Evolutionary conservation across 1,140 invertebrate species (phyloP).

Genomic region (Zophobas morio): DNA sequence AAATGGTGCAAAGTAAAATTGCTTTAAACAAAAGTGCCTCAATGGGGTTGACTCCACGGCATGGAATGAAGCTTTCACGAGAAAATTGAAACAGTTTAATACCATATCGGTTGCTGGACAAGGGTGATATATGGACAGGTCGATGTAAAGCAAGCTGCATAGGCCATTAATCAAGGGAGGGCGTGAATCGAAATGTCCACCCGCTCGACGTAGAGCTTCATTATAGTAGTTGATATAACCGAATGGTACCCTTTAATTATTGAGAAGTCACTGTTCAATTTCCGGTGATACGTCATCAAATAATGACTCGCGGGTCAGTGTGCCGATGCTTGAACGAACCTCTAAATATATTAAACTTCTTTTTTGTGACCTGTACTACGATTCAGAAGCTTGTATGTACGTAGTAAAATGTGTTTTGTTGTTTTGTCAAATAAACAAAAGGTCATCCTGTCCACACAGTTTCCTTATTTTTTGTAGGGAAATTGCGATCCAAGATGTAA

Average conservation of each 20-base stretch:
- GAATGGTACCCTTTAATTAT: slow-evolving; percentile 61
- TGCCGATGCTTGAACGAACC: no score
- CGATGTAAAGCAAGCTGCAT: slow-evolving; percentile 63
- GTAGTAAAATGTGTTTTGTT: no score
- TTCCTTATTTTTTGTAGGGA: no score
- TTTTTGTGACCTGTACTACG: no score
- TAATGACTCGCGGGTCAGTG: slow-evolving; percentile 39
- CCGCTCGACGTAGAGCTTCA: slow-evolving; percentile 55
- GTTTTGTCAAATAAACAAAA: no score
- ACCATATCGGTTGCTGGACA: slow-evolving; percentile 57
- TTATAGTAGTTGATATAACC: slow-evolving; percentile 61
- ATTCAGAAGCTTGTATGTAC: no score
- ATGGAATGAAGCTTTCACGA: slow-evolving; percentile 36
- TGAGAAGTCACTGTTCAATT: slow-evolving; percentile 62
- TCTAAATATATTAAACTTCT: no score
- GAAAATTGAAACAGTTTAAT: slow-evolving; percentile 61
- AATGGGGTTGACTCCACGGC: background rate
- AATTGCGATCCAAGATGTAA: no score
- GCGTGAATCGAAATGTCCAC: slow-evolving; percentile 59
- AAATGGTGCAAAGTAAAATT: slow-evolving; percentile 13
- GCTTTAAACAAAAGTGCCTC: slow-evolving; percentile 2
- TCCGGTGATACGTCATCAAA: slow-evolving; percentile 61
- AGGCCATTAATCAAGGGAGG: slow-evolving; percentile 62
- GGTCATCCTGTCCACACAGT: no score
- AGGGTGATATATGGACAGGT: slow-evolving; percentile 62